phyloP scores from a whole-genome alignment of 2,888 invertebrate genomes.

The Pristionchus entomophagus region DNA sequence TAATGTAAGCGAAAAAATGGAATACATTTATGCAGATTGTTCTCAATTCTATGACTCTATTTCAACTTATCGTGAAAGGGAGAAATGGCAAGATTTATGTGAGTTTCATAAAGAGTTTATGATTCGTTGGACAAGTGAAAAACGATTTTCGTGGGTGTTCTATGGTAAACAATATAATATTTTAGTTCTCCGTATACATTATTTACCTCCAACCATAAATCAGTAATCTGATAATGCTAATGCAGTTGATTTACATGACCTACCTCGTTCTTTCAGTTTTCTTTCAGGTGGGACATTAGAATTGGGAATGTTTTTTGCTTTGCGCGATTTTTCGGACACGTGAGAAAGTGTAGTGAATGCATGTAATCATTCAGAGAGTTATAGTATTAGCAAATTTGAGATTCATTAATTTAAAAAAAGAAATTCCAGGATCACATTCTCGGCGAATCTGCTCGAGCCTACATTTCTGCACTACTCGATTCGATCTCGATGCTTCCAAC shows the following conservation, averaged over 20 bases:
- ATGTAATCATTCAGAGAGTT: not conserved
- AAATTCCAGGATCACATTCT: no score
- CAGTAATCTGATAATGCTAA: not conserved
- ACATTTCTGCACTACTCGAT: no score
- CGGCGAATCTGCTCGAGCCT: no score
- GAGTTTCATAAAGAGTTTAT: not conserved
- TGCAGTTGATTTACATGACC: not conserved
- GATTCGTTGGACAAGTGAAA: no score
- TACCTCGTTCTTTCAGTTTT: not conserved
- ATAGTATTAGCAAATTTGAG: not conserved
- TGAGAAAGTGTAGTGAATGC: no score
- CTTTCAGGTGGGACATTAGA: no score
- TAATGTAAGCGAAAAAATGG: not conserved
- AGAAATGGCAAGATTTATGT: not conserved
- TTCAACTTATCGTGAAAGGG: not conserved
- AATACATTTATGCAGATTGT: not conserved
- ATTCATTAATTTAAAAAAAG: no score
- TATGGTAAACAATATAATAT: no score
- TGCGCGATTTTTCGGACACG: no score
- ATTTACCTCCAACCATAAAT: not conserved
- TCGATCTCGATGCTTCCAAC: not conserved
- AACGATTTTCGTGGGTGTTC: no score
- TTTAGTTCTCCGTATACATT: not conserved
- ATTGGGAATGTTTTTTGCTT: no score
- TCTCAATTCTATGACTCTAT: no score